Base-by-base conservation (phyloP, 2,888 invertebrate genomes). In the Sinohyriopsis cumingii region DNA sequence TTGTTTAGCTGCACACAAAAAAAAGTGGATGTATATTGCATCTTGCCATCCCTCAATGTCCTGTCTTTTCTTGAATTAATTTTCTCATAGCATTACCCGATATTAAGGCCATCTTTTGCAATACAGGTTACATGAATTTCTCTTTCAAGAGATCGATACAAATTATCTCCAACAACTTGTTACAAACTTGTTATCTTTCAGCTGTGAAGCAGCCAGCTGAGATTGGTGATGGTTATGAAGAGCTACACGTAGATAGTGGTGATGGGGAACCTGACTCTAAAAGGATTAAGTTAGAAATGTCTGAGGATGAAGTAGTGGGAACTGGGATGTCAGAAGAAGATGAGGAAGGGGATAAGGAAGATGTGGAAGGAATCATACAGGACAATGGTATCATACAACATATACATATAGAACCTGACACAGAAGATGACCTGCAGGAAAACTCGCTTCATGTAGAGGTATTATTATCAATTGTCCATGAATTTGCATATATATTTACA, bases 201-300 rank as follows among this genome's bases (percentile, higher is more conserved):
- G 73, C 73, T n/a, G 65, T 73, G 67, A 69, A 73, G 54, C 59
- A 62, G 28, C 56, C 73, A 22, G 65, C 63, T 33, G 73, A 70
- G 55, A 69, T 65, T 24, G 61, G 55, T 24, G 59, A 53, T 24
- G 59, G 59, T 20, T 25, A 62, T 4, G 59, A n/a, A 55, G 78
- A 71, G 33, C 69, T 59, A 15, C 69, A 69, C 54, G 67, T 65
- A 5, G 57, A 65, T 19, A 60, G 59, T 33, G 67, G 72, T 18
- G 72, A 56, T 20, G 68, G 59, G 54, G 75, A 75, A 24, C 75
- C 71, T 9, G 69, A 68, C 59, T 67, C 59, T 20, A 77, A 75
- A 68, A 65, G 69, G 22, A 28, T 77, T n/a, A 70, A 70, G 45
- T 68, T 75, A 12, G 75, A 77, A 55, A 73, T 76, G 19, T 62